A percentile compares a stretch with the other conserved stretches of the same genome.
Conservation (phyloP, 2,888 invertebrate genomes). For the Cerastis leucographa region DNA sequence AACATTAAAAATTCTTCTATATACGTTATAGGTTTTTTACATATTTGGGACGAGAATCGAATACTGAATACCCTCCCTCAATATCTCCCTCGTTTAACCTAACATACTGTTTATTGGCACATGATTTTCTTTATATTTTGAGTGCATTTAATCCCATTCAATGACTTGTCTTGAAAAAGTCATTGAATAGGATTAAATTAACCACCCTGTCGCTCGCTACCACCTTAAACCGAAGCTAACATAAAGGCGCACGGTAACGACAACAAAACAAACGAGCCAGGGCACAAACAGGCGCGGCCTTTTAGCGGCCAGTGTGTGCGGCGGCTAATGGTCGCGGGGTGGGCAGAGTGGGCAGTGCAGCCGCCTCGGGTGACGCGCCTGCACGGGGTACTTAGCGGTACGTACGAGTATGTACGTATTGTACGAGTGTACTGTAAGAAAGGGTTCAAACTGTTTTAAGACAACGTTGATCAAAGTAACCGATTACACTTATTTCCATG, state of each 20-base stretch:
- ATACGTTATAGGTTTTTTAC: no score
- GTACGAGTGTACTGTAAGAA: not conserved
- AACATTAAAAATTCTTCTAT: no score
- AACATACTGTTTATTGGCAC: no score
- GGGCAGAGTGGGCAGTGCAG: not conserved
- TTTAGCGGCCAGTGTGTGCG: constrained; percentile 45
- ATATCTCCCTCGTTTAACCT: no score
- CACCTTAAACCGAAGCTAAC: not conserved
- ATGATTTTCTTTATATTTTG: no score
- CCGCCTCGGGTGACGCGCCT: not conserved
- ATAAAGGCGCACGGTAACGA: constrained; percentile 24
- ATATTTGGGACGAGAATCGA: no score
- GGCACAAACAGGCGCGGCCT: constrained; percentile 47
- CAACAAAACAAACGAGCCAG: constrained; percentile 47
- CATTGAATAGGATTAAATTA: no score
- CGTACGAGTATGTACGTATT: no score
- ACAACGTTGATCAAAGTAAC: not conserved
- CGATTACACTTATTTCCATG: not conserved
- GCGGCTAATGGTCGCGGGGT: constrained; percentile 42
- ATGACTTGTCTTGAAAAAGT: no score
- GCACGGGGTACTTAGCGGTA: not conserved
- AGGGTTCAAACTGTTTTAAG: not conserved
- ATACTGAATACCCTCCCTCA: no score
- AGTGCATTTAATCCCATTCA: no score
- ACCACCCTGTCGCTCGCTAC: no score